phyloP scores from a whole-genome alignment of 2,888 invertebrate genomes.

The Nematopogon swammerdamellus region DNA sequence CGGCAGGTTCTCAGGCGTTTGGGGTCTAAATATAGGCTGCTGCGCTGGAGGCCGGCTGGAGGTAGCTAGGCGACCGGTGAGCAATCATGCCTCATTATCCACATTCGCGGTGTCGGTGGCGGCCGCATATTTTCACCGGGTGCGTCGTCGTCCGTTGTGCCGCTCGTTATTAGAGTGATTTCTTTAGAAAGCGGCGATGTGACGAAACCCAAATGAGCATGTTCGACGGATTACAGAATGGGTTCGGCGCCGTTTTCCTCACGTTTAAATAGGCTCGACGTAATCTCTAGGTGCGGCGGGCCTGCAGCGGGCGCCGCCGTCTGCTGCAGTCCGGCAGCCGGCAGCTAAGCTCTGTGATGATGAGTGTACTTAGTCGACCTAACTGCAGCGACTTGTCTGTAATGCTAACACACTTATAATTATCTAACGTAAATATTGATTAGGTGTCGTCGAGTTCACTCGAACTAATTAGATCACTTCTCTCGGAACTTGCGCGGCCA shows the following conservation, averaged over 20 bases:
- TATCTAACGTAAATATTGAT: no score
- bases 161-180: constrained; percentile 34
- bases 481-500: no score
- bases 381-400: no score
- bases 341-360: not conserved
- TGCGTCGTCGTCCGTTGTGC: constrained; percentile 32
- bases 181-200: constrained; percentile 52
- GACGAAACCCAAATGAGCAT: constrained; percentile 44
- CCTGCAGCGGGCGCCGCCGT: constrained; percentile 25
- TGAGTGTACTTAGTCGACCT: no score
- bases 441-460: no score
- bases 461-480: no score
- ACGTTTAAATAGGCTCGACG: constrained; percentile 24
- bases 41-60: constrained; percentile 24
- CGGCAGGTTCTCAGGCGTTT: constrained; percentile 47
- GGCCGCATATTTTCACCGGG: constrained; percentile 51
- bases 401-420: no score
- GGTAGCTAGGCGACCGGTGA: constrained; percentile 20
- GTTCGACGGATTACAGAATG: constrained; percentile 37
- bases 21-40: constrained; percentile 51
- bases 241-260: constrained; percentile 29
- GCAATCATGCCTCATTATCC: constrained; percentile 50
- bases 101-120: not conserved
- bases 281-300: constrained; percentile 44
- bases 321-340: not conserved